Evolutionary conservation across 1,140 invertebrate genomes (phyloP).

Genomic region (Steinernema khuongi): DNA sequence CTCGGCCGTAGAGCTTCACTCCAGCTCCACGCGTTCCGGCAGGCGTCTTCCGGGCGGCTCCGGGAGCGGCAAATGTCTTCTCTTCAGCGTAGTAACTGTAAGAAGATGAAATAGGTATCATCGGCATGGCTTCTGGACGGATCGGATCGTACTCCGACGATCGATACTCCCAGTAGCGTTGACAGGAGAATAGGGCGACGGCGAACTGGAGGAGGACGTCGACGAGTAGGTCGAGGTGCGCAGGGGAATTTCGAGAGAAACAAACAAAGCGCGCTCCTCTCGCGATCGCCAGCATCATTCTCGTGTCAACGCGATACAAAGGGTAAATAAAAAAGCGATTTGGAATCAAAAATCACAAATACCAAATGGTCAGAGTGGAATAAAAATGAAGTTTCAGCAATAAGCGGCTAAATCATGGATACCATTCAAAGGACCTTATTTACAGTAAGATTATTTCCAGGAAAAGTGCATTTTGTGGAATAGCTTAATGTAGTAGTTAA

Average conservation of each 20-base stretch:
- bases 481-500: too few species aligned
- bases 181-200: not conserved
- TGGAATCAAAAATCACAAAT: too few species aligned
- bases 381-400: not conserved
- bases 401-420: too few species aligned
- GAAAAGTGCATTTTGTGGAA: too few species aligned
- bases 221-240: not conserved
- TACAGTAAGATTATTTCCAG: too few species aligned
- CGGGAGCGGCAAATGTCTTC: conserved; percentile 30
- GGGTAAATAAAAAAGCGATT: not conserved
- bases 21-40: not conserved
- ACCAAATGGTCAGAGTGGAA: not conserved
- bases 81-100: conserved; percentile 42
- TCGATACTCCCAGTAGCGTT: not conserved
- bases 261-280: not conserved
- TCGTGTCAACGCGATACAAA: conserved; percentile 6
- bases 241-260: conserved; percentile 2
- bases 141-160: not conserved
- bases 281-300: not conserved
- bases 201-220: not conserved
- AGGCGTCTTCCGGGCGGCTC: conserved; percentile 21
- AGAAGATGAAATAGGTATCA: not conserved
- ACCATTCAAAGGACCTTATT: too few species aligned
- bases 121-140: not conserved
- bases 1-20: conserved; percentile 78